phyloP scores from a whole-genome alignment of 2,797 vertebrate species.

The Pangasius larnaudii region DNA sequence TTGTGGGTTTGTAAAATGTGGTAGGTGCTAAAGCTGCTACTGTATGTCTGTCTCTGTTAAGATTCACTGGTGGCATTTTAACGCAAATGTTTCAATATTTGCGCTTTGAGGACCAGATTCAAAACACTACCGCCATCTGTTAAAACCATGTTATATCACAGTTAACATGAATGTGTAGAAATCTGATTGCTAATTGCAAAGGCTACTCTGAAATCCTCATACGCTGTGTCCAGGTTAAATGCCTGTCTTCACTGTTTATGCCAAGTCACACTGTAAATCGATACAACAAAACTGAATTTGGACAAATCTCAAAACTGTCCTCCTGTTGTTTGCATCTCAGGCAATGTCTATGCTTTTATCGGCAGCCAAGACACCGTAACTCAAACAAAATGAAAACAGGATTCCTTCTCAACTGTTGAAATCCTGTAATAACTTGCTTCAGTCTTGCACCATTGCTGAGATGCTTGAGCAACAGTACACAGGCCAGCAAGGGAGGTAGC shows the following conservation, averaged over 20 bases:
- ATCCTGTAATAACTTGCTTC: conserved; percentile 62
- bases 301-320: conserved; percentile 14
- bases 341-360: not conserved
- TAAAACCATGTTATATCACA: not conserved
- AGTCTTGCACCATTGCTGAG: conserved; percentile 58
- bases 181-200: not conserved
- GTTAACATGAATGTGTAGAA: not conserved
- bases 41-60: conserved; percentile 35
- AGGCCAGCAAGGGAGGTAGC: conserved; percentile 37
- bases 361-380: conserved; percentile 47
- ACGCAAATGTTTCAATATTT: not conserved
- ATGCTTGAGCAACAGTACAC: conserved; percentile 51
- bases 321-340: not conserved
- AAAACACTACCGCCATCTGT: conserved; percentile 6
- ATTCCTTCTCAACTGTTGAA: conserved; percentile 63
- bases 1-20: conserved; percentile 34
- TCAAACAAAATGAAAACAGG: conserved; percentile 57
- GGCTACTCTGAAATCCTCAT: too few species aligned
- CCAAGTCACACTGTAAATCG: not conserved
- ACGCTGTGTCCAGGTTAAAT: not conserved
- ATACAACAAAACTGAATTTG: conserved; percentile 5
- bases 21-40: conserved; percentile 37
- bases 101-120: not conserved
- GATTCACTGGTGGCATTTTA: conserved; percentile 29
- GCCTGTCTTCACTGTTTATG: not conserved